A percentile compares a stretch with the other conserved stretches of the same genome.
These are phyloP conservation scores for Sinocyclocheilus anshuiensis DNA, from an alignment of 2,113 vertebrate genomes.

Conservation along the genomic window DNA sequence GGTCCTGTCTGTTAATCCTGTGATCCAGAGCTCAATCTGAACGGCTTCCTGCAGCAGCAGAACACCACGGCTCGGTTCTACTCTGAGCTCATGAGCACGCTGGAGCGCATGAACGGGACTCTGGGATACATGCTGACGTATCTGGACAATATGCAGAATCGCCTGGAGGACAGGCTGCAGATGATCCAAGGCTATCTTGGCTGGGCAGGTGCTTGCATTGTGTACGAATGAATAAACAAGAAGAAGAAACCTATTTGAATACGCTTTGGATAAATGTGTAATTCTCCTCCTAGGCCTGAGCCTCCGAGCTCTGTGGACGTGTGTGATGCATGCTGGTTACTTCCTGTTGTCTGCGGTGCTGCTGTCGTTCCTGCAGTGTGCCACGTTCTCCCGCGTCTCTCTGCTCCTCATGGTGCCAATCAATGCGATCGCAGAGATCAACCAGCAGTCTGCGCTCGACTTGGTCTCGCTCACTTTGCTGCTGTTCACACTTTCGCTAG, in stretches of 20 bases:
- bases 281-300: constrained; percentile 67
- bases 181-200: constrained; percentile 71
- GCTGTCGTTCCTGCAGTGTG: constrained; percentile 77
- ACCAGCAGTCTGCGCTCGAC: constrained; percentile 76
- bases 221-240: not conserved
- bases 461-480: constrained; percentile 71
- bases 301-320: constrained; percentile 73
- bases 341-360: constrained; percentile 72
- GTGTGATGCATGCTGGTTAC: constrained; percentile 69
- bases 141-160: constrained; percentile 69
- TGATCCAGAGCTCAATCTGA: constrained; percentile 72
- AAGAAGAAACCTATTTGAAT: not conserved
- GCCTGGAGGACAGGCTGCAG: constrained; percentile 73
- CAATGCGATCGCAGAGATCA: constrained; percentile 71
- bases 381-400: constrained; percentile 59
- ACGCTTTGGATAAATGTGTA: not conserved
- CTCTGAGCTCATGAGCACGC: constrained; percentile 74
- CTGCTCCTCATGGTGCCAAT: constrained; percentile 76
- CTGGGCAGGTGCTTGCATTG: constrained; percentile 70
- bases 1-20: not conserved
- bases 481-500: constrained; percentile 69
- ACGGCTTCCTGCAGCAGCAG: constrained; percentile 77
- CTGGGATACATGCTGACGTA: constrained; percentile 72
- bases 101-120: constrained; percentile 78
- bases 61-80: constrained; percentile 73